Evolutionary conservation across 2,797 vertebrate species (phyloP), one percentile per base, ranked within the genome.

Genomic region (Sebastolobus altivelis): DNA sequence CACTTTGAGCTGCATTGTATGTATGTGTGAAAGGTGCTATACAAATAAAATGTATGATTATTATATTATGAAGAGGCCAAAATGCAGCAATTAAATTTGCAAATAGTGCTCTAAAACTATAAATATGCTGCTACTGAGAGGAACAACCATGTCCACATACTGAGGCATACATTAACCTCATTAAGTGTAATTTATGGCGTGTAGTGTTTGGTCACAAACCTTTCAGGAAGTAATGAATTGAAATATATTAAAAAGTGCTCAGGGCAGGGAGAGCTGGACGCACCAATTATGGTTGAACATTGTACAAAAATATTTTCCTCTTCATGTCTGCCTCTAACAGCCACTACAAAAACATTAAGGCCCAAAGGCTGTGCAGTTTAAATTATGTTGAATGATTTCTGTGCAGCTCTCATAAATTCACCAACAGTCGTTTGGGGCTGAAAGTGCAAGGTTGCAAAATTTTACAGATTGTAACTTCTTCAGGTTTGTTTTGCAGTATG

Each of bases 301-400:
- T 49, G 38, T 16, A 16, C 37, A 73, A 71, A 81, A 52, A 75
- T 61, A 62, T 65, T 65, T 77, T 59, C 16, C 38, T 62, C 55
- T 70, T 40, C 4, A 33, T 43, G 43, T 40, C 46, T 55, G 5
- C 58, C n/a, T 18, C 29, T 72, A 55, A 79, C 27, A 55, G 60
- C 65, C 69, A 68, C 37, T 29, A 59, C 58, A 79, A 79, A 68
- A 69, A 63, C 63, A 75, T 65, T 60, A 61, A 49, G 63, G 14
- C 27, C 46, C 25, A 62, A 54, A 69, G 46, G 59, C 70, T 46
- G 35, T 25, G 59, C 11, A 11, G 1, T 63, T 65, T 74, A 40
- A 46, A 56, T 59, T 20, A 18, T 65, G 46, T 22, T 74, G 14
- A 55, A 63, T 60, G 22, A 78, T 72, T 77, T 71, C 6, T 70